phyloP scores from a whole-genome alignment of 2,888 invertebrate species.

The Branchellion lobata region DNA sequence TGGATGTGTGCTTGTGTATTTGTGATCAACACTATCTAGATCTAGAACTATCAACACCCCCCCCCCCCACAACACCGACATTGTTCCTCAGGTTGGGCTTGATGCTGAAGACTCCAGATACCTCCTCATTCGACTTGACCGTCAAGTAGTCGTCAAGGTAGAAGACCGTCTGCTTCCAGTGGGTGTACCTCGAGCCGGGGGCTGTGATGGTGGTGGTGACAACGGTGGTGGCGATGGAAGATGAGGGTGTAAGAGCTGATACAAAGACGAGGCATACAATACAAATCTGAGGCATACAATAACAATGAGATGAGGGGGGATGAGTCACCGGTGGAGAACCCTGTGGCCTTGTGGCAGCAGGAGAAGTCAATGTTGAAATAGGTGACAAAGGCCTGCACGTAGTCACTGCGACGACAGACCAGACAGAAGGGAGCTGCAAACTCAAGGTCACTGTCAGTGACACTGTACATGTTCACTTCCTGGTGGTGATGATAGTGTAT shows the following conservation, averaged over 20 bases:
- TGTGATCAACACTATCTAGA: not conserved
- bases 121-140: slow-evolving; percentile 87
- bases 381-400: slow-evolving; percentile 94
- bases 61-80: slow-evolving; percentile 60
- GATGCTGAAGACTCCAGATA: slow-evolving; percentile 86
- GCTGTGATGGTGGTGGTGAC: too few relatives aligned
- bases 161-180: slow-evolving; percentile 99
- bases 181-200: slow-evolving; percentile 95
- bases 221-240: slow-evolving; percentile 21
- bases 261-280: too few relatives aligned
- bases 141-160: slow-evolving; percentile 92
- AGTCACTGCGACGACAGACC: slow-evolving; percentile 78
- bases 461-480: slow-evolving; percentile 96
- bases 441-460: slow-evolving; percentile 88
- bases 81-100: slow-evolving; percentile 93
- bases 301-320: not conserved
- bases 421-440: slow-evolving; percentile 76
- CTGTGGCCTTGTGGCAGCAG: slow-evolving; percentile 95
- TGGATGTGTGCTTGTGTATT: not conserved
- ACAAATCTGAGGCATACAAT: too few relatives aligned
- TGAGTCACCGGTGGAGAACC: slow-evolving; percentile 82
- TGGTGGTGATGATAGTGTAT: slow-evolving; percentile 52
- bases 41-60: not conserved
- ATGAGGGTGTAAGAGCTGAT: not conserved
- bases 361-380: slow-evolving; percentile 99